Evolutionary conservation across 2,113 vertebrate species (phyloP), one percentile per base, ranked within the genome.

Genomic region (Progne subis): DNA sequence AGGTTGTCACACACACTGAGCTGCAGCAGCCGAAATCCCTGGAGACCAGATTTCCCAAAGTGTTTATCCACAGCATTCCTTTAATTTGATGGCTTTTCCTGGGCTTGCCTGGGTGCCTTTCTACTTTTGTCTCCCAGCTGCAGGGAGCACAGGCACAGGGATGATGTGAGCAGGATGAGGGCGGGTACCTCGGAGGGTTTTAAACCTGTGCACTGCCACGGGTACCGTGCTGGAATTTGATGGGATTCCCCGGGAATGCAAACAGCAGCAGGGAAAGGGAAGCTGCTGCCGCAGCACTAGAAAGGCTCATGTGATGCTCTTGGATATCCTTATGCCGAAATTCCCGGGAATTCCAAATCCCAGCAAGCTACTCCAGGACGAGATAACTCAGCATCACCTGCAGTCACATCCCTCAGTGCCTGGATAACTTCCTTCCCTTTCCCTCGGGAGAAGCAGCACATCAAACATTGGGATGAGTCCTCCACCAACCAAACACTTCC

Each of bases 401-500:
- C 59, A 71, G 37, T 11, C 23, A 5, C 43, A 74, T 43, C 64
- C 25, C 8, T 6, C 6, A 20, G 63, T 17, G 24, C 18, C 65
- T 14, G 50, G 41, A 26, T 59, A 78, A 52, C 7, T 70, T 75
- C 26, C 32, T 8, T 37, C 39, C 18, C 8, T 61, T n/a, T 44
- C 29, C 7, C 72, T 13, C 14, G 25, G 23, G 39, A 26, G 25
- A 60, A 49, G 34, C 7, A 64, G 4, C 43, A 23, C 18, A 18
- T 34, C 44, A 25, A 49, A 18, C 21, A 31, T 0, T 0, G 3
- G 23, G 2, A 2, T 50, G 12, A 5, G 11, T 39, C 43, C 7
- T 61, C 68, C 52, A 21, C 46, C 60, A 5, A 6, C 3, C 41
- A 70, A 68, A 46, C 13, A 21, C 14, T 24, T 19, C 8, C 8